Percentiles rank a stretch among this genome's conserved stretches.
These are phyloP conservation scores for Callaeas wilsoni DNA, from an alignment of 2,113 vertebrate species.

Conservation along the genomic window DNA sequence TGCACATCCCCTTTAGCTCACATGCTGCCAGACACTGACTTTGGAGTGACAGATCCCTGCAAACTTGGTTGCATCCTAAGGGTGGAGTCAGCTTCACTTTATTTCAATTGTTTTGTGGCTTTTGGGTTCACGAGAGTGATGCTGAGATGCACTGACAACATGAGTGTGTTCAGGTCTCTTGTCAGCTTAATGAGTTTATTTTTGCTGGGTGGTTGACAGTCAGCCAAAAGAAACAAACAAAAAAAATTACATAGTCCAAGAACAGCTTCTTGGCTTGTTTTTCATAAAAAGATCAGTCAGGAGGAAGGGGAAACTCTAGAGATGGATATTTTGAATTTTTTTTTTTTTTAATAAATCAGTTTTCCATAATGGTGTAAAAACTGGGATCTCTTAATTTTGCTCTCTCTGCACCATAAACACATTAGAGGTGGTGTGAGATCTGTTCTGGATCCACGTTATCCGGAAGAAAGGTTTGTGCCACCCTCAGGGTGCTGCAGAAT, in stretches of 20 bases:
- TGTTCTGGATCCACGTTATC: not conserved
- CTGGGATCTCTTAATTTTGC: not conserved
- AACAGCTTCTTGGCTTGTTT: not conserved
- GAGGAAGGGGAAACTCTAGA: not conserved
- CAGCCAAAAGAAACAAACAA: not conserved
- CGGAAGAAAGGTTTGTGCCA: not conserved
- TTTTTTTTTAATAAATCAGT: not conserved
- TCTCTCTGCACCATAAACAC: not conserved
- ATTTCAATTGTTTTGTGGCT: not conserved
- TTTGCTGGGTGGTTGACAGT: slow-evolving; percentile 23
- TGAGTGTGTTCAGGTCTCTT: not conserved
- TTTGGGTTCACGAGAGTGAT: not conserved
- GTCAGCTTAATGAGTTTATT: slow-evolving; percentile 37
- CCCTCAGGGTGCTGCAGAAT: not conserved
- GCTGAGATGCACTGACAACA: slow-evolving; percentile 1
- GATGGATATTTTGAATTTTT: not conserved
- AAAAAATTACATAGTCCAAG: not conserved
- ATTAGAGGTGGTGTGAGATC: not conserved
- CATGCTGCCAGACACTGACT: not conserved
- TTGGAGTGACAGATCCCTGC: not conserved
- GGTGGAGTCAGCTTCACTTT: not conserved
- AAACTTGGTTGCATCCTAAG: not conserved
- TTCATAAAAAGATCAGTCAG: not conserved
- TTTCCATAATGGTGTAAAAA: not conserved
- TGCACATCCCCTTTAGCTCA: not conserved